phyloP scores from a whole-genome alignment of 2,113 vertebrate genomes.

The Heterochromis multidens region DNA sequence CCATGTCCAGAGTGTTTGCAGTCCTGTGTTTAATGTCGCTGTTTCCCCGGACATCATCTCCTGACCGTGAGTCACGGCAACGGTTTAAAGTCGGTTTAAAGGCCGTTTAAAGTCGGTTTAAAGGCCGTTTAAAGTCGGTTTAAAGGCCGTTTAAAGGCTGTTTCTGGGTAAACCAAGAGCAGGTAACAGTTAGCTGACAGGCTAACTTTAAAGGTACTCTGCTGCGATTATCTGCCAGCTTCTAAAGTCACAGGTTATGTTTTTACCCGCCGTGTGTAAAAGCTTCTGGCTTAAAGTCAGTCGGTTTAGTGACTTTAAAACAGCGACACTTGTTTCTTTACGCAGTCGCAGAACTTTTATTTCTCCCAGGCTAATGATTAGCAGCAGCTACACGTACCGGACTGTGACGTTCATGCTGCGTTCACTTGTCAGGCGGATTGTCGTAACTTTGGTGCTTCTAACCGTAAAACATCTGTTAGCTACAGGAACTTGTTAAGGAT shows the following conservation, averaged over 20 bases:
- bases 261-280: background rate
- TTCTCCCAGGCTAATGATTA: background rate
- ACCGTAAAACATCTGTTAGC: background rate
- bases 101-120: background rate
- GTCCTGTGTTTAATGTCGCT: background rate
- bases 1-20: background rate
- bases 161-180: background rate
- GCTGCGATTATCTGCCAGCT: background rate
- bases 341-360: background rate
- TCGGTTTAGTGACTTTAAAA: background rate
- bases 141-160: no score
- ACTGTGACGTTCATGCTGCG: background rate
- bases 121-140: background rate
- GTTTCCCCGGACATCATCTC: background rate
- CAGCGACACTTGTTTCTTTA: background rate
- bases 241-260: background rate
- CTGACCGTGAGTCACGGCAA: background rate
- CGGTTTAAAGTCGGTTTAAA: background rate
- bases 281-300: background rate
- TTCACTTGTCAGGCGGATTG: background rate
- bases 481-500: background rate
- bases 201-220: background rate
- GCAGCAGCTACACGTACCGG: background rate
- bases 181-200: background rate
- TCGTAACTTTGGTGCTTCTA: background rate